These are phyloP conservation scores for Melipona beecheii DNA, from an alignment of 2,888 invertebrate species.

Conservation along the genomic window DNA sequence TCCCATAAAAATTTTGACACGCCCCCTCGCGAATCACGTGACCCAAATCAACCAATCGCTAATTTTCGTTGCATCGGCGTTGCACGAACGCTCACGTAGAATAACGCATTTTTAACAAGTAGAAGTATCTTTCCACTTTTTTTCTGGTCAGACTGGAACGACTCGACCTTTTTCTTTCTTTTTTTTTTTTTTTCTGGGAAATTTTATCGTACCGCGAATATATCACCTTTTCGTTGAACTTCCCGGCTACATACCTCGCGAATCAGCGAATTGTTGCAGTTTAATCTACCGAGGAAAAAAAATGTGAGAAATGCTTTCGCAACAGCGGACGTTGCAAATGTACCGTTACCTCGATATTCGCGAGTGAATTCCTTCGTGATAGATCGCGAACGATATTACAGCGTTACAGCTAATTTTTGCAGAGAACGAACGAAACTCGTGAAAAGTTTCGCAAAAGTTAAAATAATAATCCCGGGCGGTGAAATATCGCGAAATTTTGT, in stretches of 20 bases:
- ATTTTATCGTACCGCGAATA: background rate
- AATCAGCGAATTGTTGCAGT: slow-evolving; percentile 4
- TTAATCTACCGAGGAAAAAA: background rate
- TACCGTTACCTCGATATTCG: background rate
- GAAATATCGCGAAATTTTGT: background rate
- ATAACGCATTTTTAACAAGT: background rate
- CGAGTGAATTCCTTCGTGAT: background rate
- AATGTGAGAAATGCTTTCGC: background rate
- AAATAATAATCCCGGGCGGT: background rate
- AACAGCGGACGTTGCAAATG: background rate
- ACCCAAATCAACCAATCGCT: too few species aligned
- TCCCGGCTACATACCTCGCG: background rate
- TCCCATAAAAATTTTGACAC: too few species aligned
- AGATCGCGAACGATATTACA: too few species aligned
- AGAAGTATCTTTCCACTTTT: background rate
- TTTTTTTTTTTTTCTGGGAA: background rate
- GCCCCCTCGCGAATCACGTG: too few species aligned
- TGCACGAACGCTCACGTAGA: background rate
- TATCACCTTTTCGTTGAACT: slow-evolving; percentile 9
- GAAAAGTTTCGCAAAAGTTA: background rate
- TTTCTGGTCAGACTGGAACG: background rate
- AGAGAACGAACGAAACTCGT: background rate
- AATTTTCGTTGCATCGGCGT: too few species aligned
- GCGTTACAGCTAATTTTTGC: slow-evolving; percentile 10
- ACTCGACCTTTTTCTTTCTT: too few species aligned